Conservation (phyloP, 2,888 invertebrate species). For the Clitarchus hookeri region DNA sequence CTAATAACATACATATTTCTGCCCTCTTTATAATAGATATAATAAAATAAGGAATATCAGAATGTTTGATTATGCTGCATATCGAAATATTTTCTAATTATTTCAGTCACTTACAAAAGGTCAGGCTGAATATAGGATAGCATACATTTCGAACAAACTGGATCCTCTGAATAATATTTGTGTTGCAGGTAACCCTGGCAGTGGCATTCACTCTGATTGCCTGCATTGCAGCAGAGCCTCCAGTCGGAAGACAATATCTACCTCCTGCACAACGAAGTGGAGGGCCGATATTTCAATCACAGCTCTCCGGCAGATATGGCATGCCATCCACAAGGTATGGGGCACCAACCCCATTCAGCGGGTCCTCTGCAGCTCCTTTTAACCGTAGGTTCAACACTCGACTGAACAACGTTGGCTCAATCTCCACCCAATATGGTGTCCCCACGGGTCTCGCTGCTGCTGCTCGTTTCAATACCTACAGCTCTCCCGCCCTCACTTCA, state of each 20-base stretch:
- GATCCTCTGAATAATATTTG: neutral
- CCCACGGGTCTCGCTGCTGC: constrained; percentile 16
- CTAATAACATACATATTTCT: too few species aligned
- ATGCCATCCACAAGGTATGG: constrained; percentile 39
- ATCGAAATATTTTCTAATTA: too few species aligned
- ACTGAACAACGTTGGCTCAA: neutral
- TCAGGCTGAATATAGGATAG: too few species aligned
- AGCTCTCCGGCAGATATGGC: constrained; percentile 28
- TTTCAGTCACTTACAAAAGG: too few species aligned
- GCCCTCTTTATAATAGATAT: too few species aligned
- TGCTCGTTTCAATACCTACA: constrained; percentile 20
- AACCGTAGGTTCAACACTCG: neutral
- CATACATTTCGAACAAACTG: too few species aligned
- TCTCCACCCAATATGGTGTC: constrained; percentile 34
- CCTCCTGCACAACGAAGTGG: constrained; percentile 29
- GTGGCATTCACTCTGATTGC: constrained; percentile 20
- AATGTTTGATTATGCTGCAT: too few species aligned
- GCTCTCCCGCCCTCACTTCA: constrained; percentile 11
- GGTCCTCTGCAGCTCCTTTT: constrained; percentile 23
- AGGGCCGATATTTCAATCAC: neutral
- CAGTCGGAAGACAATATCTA: constrained; percentile 36
- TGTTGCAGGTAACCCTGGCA: constrained; percentile 4
- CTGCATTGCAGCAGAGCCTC: constrained; percentile 35
- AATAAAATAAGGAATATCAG: too few species aligned
- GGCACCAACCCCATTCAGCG: constrained; percentile 30